Evolutionary conservation across 2,888 invertebrate genomes (phyloP).

Genomic region (Opisthograptis luteolata): DNA sequence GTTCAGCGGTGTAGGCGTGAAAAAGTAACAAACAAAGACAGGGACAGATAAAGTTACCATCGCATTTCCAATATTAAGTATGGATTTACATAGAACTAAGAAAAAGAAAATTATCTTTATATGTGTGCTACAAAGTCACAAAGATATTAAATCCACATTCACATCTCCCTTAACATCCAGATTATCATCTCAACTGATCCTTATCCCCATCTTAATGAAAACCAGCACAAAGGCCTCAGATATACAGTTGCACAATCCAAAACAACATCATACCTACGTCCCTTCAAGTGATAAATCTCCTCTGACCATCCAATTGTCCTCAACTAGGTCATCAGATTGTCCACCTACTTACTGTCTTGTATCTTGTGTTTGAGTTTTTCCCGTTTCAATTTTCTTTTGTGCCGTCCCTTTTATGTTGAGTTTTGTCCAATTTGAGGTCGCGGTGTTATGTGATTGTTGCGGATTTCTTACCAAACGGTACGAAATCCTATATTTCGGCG

Average conservation of each 20-base stretch:
- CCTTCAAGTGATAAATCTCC: slow-evolving; percentile 70
- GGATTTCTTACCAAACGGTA: slow-evolving; percentile 7
- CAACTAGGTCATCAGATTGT: slow-evolving; percentile 78
- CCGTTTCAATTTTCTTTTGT: slow-evolving; percentile 76
- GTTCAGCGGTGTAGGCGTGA: too few species aligned
- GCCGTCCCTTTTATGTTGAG: slow-evolving; percentile 66
- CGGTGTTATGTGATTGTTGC: slow-evolving; percentile 18
- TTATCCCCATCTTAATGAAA: slow-evolving; percentile 26
- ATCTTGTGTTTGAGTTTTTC: slow-evolving; percentile 66
- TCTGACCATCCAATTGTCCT: slow-evolving; percentile 70
- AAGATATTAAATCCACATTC: not conserved
- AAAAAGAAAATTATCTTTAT: too few species aligned
- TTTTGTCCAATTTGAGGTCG: slow-evolving; percentile 50
- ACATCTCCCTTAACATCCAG: slow-evolving; percentile 7
- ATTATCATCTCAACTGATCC: slow-evolving; percentile 10
- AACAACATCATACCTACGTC: slow-evolving; percentile 25
- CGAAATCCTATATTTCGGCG: slow-evolving; percentile 4
- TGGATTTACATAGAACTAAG: too few species aligned
- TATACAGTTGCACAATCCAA: slow-evolving; percentile 20
- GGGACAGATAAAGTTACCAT: too few species aligned
- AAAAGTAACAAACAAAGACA: too few species aligned
- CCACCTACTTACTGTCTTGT: slow-evolving; percentile 68
- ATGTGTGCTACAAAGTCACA: too few species aligned
- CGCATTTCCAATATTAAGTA: too few species aligned
- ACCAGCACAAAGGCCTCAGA: slow-evolving; percentile 16